Conservation (phyloP, 2,113 vertebrate species). For the Phalacrocorax brasilianus region DNA sequence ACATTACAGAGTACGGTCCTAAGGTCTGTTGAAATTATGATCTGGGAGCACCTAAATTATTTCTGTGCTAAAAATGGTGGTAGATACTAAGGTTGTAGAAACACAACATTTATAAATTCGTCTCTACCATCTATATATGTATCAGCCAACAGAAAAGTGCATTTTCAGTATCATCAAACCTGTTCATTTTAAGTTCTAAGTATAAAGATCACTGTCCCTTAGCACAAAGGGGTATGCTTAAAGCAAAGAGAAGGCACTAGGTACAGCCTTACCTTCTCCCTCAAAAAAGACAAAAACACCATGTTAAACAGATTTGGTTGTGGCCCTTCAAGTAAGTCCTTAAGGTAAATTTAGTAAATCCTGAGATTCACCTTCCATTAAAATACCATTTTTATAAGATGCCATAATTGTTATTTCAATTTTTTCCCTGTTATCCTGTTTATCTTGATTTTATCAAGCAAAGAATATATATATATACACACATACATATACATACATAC, state of each 20-base stretch:
- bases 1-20: background rate
- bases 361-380: background rate
- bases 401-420: fast-evolving
- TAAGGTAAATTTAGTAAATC: background rate
- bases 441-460: background rate
- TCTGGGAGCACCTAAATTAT: background rate
- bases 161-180: background rate
- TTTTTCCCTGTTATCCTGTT: background rate
- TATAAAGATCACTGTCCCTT: background rate
- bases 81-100: background rate
- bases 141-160: background rate
- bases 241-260: background rate
- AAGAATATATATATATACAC: background rate
- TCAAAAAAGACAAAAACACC: background rate
- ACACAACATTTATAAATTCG: fast-evolving
- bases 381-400: fast-evolving
- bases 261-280: background rate
- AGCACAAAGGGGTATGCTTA: background rate
- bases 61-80: background rate
- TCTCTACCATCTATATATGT: background rate
- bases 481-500: background rate
- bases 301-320: background rate
- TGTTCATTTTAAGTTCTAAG: background rate
- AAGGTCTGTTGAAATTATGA: background rate
- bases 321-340: background rate